Evolutionary conservation across 2,888 invertebrate genomes (phyloP), one percentile per base, ranked within the genome.

Genomic region (Ceriagrion tenellum): DNA sequence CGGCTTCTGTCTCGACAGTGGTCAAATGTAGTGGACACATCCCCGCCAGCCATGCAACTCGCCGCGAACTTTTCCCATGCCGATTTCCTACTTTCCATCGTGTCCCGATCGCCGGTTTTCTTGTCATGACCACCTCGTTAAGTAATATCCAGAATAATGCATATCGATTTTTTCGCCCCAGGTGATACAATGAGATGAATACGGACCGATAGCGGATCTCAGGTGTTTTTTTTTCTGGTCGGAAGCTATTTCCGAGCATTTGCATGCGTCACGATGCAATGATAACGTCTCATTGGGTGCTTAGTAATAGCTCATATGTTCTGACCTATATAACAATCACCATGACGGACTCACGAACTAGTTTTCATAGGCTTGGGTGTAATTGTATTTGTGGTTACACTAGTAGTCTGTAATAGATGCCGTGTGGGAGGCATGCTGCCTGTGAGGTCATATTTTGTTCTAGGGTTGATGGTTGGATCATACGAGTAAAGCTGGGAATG

Each of bases 231-330:
- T 30, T 35, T 35, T 35, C 16, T 16, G 30, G 81, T 81, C 30
- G 81, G 81, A 81, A 81, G 30, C 81, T 35, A 30, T 81, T 81
- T 81, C 81, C 81, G 81, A 35, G 81, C 81, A 81, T 81, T 35
- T 81, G 35, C 12, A 81, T 81, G 81, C 35, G 30, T 16, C 81
- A 81, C 35, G 81, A 81, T 35, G 81, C 35, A 81, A 26, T 18
- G 81, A 81, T 81, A 81, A 16, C 81, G 35, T 35, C 81, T 81
- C 81, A 81, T 81, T 81, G 81, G 35, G 35, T 26, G 30, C 16
- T 81, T 35, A 35, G 35, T 81, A 81, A 81, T 81, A 23, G 16
- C 81, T 35, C 81, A 81, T 81, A 35, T 81, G 81, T 16, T 16
- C 12, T 81, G 30, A 81, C 81, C 81, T 81, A 81, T 35, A 81